Conservation (phyloP, 2,888 invertebrate species). For the Nomada goodeniana region DNA sequence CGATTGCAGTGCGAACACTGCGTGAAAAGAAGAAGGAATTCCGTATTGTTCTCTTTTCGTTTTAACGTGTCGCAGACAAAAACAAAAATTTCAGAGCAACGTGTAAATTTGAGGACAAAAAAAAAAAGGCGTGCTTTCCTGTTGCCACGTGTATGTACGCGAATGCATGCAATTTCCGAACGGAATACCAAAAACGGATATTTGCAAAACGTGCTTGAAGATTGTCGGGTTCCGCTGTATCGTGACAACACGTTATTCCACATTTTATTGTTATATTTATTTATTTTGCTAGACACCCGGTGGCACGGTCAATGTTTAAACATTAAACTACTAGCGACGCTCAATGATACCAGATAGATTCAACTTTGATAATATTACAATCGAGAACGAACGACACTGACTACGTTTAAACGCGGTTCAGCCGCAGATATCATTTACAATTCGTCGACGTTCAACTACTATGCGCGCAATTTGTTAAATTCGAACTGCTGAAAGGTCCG, state of each 20-base stretch:
- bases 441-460: conserved; percentile 10
- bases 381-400: conserved; percentile 10
- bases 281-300: conserved; percentile 44
- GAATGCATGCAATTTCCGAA: conserved; percentile 14
- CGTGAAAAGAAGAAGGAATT: conserved; percentile 16
- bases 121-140: neutral
- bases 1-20: conserved; percentile 19
- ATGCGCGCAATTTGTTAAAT: conserved; percentile 27
- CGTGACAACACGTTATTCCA: conserved; percentile 27
- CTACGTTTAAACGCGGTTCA: conserved; percentile 7
- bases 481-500: conserved; percentile 1
- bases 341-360: conserved; percentile 18
- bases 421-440: conserved; percentile 4
- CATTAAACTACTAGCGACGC: conserved; percentile 30
- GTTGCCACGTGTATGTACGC: neutral
- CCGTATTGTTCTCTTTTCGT: neutral
- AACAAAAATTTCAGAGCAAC: conserved; percentile 4
- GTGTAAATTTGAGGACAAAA: conserved; percentile 4
- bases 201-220: conserved; percentile 20
- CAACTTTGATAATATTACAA: conserved; percentile 15
- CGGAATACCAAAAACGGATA: neutral
- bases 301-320: conserved; percentile 55
- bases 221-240: conserved; percentile 23
- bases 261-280: conserved; percentile 56
- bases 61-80: conserved; percentile 4